phyloP scores from a whole-genome alignment of 2,888 invertebrate species.

The Acrocera orbiculus region DNA sequence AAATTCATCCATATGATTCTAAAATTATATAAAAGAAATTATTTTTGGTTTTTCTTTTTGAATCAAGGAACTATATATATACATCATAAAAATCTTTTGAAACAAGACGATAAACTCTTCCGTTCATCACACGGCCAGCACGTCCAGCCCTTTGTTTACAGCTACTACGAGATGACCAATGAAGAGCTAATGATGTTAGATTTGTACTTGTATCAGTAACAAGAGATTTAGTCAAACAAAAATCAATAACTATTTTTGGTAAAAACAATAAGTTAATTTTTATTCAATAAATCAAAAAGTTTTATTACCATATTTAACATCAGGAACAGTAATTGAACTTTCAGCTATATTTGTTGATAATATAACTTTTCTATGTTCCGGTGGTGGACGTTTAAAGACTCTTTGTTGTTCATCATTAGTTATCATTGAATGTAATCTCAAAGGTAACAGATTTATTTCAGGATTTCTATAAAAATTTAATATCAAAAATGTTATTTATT shows the following conservation, averaged over 20 bases:
- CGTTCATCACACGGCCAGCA: constrained; percentile 72
- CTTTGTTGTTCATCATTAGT: constrained; percentile 57
- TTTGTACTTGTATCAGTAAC: constrained; percentile 59
- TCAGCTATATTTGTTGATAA: constrained; percentile 84
- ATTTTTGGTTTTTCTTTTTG: neutral
- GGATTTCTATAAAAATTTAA: constrained; percentile 5
- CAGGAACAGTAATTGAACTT: constrained; percentile 79
- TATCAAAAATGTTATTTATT: neutral
- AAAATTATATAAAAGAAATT: constrained; percentile 7
- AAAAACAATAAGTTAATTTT: constrained; percentile 1
- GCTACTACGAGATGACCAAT: constrained; percentile 81
- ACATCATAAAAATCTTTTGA: constrained; percentile 45
- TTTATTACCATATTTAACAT: constrained; percentile 56
- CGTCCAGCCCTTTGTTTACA: constrained; percentile 82
- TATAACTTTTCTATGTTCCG: constrained; percentile 54
- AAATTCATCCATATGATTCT: constrained; percentile 37
- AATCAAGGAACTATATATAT: too few relatives aligned
- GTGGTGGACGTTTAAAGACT: constrained; percentile 31
- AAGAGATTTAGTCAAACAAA: constrained; percentile 74
- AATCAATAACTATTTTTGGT: constrained; percentile 58
- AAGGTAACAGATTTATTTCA: constrained; percentile 17
- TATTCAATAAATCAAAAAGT: neutral
- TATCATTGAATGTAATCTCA: constrained; percentile 53
- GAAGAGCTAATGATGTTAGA: constrained; percentile 43
- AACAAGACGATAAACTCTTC: constrained; percentile 70